Evolutionary conservation across 2,797 vertebrate species (phyloP).

Genomic region (Eutrigla gurnardus): DNA sequence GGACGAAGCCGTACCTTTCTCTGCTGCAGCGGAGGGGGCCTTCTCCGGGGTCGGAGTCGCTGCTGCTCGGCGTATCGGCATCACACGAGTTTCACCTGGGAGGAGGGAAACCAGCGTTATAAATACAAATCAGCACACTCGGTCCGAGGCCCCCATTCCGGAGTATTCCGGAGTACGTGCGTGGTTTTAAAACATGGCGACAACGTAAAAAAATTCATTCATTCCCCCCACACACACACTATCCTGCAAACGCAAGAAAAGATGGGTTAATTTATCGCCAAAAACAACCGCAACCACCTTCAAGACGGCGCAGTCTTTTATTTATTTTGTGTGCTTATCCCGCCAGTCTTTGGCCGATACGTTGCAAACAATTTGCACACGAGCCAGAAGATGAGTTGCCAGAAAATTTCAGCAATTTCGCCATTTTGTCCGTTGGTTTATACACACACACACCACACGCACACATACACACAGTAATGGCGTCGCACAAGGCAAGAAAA

Average conservation of each 20-base stretch:
- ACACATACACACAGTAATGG: slow-evolving; percentile 80
- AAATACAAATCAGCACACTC: background rate
- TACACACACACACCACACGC: slow-evolving; percentile 52
- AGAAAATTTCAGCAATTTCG: slow-evolving; percentile 67
- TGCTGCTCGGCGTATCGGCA: slow-evolving; percentile 95
- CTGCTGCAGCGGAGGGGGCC: slow-evolving; percentile 85
- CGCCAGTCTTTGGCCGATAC: background rate
- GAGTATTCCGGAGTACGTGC: background rate
- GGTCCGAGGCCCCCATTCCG: background rate
- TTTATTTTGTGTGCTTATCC: background rate
- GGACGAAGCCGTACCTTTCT: slow-evolving; percentile 83
- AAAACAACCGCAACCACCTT: background rate
- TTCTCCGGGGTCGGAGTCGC: slow-evolving; percentile 91
- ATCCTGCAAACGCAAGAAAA: slow-evolving; percentile 3
- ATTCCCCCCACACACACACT: slow-evolving; percentile 39
- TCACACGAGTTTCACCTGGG: slow-evolving; percentile 74
- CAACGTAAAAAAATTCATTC: too few species aligned
- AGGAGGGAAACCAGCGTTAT: background rate
- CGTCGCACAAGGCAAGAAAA: slow-evolving; percentile 82
- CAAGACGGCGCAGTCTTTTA: too few species aligned
- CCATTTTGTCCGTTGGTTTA: slow-evolving; percentile 87
- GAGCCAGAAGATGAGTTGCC: slow-evolving; percentile 8
- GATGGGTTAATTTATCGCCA: background rate
- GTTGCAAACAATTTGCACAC: background rate
- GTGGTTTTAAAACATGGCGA: slow-evolving; percentile 16